Base-by-base conservation (phyloP, 2,888 invertebrate genomes). In the Agrilus cyanescens region DNA sequence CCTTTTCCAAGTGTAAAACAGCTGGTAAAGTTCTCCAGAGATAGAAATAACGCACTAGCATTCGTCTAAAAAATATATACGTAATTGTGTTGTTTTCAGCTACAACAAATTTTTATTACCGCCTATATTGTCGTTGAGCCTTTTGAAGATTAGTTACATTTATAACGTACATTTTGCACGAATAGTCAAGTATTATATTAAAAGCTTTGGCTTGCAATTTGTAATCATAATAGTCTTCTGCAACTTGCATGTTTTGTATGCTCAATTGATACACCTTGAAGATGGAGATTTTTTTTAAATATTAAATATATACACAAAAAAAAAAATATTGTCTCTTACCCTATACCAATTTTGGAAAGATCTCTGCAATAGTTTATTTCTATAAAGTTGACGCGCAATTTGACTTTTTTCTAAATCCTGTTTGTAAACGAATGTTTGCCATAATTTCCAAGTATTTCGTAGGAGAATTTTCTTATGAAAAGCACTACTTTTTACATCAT, bases 151-250 rank as follows among this genome's bases (percentile, higher is more conserved):
- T 56, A 41, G 53, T 57, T 14, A 53, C 43, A 38, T 54, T 41
- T 13, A 46, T 34, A 41, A 59, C 54, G 38, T 59, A 54, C 50
- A 58, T 52, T 35, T 46, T 47, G 38, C 57, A 60, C 6, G 55
- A 53, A 39, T 56, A 52, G 36, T 56, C 49, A 41, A 59, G 57
- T 60, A 61, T 65, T n/a, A 52, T 42, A 16, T 52, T 49, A 46
- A 66, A 66, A 33, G 51, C 45, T 43, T 54, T 61, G 25, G 49
- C 55, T 46, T 58, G 53, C 12, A 66, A 44, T 41, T 49, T 50
- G 43, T 81, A 67, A 46, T 83, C 81, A 51, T 76, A 75, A 62
- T 80, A 80, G 60, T 86, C 85, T 42, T 75, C 72, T 3, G 86
- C 85, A 1, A 82, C 81, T 67, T 82, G 79, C 54, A 70, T 67